Evolutionary conservation across 2,888 invertebrate species (phyloP), one percentile per base, ranked within the genome.

Genomic region (Epistrophe eligans): DNA sequence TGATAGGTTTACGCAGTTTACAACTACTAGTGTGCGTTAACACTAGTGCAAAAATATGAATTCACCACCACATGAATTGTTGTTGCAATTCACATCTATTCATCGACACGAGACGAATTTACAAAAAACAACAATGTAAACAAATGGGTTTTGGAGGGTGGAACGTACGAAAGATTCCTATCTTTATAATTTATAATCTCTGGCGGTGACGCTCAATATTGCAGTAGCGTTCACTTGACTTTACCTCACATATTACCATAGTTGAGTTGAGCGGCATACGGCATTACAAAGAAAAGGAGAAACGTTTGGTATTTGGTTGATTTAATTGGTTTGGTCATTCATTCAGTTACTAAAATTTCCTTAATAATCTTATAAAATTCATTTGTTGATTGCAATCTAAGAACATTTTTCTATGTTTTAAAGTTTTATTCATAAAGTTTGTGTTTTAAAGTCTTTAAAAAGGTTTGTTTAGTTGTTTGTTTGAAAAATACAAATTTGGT

Each of bases 321-420:
- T 43, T 64, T 64, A 64, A 64, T 64, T 45, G 24, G 28, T 38
- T 35, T 64, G 9, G 45, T 17, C 32, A 58, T 58, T 28, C 11
- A 38, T 58, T 58, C 17, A 38, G 57, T 58, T 58, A 7, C 11
- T 58, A 58, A 58, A 58, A 58, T 58, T 38, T 58, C 35, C 35
- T 58, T 35, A 35, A 57, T 57, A 57, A 57, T 57, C 9, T n/a
- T n/a, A 11, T 1, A 19, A 58, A 38, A 17, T 38, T 17, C 0
- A 7, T 58, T 11, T 58, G 60, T 60, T 38, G 4, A 11, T 38
- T 13, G 7, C 7, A 38, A 15, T 40, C 24, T 15, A 15, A 19
- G 4, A 24, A 17, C 17, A 8, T 40, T 15, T 17, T 8, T 55
- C 55, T 32, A 55, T 8, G 28, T 55, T 52, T 28, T 52, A 28